These are phyloP conservation scores for Phylloscopus whistleri DNA, from an alignment of 2,113 vertebrate genomes.

Conservation along the genomic window DNA sequence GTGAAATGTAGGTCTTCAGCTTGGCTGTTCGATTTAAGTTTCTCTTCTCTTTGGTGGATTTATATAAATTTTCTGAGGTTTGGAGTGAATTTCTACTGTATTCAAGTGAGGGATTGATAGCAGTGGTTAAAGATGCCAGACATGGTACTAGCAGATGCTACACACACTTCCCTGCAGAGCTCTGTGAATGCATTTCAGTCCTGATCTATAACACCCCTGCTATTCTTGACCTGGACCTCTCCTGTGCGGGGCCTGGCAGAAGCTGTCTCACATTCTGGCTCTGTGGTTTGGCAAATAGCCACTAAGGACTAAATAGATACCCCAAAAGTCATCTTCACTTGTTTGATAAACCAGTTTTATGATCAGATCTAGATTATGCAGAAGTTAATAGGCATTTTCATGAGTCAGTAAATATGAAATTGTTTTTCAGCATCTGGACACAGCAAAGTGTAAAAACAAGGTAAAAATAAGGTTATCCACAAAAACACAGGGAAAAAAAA, in stretches of 20 bases:
- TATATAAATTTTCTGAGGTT: not conserved
- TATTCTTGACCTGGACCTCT: not conserved
- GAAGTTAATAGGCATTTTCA: not conserved
- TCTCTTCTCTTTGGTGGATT: not conserved
- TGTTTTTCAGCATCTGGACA: not conserved
- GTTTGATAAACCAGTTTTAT: not conserved
- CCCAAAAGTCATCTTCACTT: not conserved
- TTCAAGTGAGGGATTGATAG: not conserved
- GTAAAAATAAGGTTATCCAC: not conserved
- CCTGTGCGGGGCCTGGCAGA: not conserved
- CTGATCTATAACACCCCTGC: not conserved
- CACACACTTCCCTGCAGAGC: not conserved
- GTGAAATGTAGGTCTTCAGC: not conserved
- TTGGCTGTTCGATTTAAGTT: not conserved
- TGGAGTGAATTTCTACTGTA: not conserved
- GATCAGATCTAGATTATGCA: not conserved
- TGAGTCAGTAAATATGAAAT: constrained; percentile 24
- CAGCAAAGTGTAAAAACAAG: not conserved
- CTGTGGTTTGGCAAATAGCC: not conserved
- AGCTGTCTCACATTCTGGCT: not conserved
- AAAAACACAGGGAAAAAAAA: not conserved
- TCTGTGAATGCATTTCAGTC: not conserved
- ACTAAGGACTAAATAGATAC: not conserved
- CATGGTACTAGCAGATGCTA: not conserved
- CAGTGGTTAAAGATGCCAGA: not conserved